Evolutionary conservation across 2,797 vertebrate species (phyloP), one percentile per base, ranked within the genome.

Genomic region (Cossypha dichroa): DNA sequence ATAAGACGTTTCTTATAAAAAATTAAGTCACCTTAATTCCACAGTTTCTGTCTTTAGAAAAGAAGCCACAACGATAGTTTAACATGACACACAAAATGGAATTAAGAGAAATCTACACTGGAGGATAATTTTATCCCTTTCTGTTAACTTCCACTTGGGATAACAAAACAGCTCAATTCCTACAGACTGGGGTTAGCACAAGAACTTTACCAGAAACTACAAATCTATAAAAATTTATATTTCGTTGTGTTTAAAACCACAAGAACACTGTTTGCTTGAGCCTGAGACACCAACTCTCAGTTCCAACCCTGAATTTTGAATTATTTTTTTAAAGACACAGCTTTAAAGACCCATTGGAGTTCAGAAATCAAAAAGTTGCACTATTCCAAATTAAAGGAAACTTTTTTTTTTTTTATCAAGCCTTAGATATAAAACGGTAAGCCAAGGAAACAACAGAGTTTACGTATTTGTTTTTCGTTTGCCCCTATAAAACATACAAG

Each of bases 1-100:
- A 99, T 98, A 98, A 98, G 98, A 99, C 98, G 52, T 97, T 98
- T 98, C 97, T 98, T 99, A 99, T 98, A 95, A 97, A 96, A 97
- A 98, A 98, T 95, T 94, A 97, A 96, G 95, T 97, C 97, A 98
- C 97, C 97, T 97, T 96, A 97, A 97, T 97, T 98, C 97, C 97
- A 98, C 98, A 98, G 97, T 97, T 98, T 96, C 94, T 97, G 96
- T 98, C 97, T 96, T 98, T 98, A 98, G 92, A 98, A 98, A 98
- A 98, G 96, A 98, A 98, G 97, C 97, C 97, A 98, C 97, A 74
- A 97, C 86, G 88, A 97, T 96, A 98, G 92, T 97, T 97, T 94
- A 98, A 98, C 97, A 96, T 95, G 96, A 96, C 97, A 97, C 98
- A 98, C 97, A 99, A 99, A 99, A 99, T 99, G 98, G 97, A 98